Percentiles rank a stretch among this genome's conserved stretches.
phyloP scores from a whole-genome alignment of 2,888 invertebrate genomes.

The Ectropis crepuscularia region DNA sequence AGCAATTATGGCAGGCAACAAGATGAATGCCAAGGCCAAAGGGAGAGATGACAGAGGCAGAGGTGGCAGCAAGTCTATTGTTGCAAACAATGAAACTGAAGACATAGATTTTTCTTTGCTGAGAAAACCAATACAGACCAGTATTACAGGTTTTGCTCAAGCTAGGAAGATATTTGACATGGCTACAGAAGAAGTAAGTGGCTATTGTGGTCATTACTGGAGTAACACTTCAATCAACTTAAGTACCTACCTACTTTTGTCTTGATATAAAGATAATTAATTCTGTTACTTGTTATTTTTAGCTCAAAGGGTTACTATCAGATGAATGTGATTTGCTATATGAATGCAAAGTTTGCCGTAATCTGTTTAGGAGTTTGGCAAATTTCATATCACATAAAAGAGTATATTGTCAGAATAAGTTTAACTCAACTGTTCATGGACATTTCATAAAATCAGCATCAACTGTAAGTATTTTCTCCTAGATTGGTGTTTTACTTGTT shows the following conservation, averaged over 20 bases:
- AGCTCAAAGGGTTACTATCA: slow-evolving; percentile 90
- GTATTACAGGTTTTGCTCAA: slow-evolving; percentile 88
- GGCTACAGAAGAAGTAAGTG: slow-evolving; percentile 90
- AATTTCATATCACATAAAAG: slow-evolving; percentile 96
- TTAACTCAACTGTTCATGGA: slow-evolving; percentile 73
- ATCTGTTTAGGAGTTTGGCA: slow-evolving; percentile 93
- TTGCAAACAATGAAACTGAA: slow-evolving; percentile 65
- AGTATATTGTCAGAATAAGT: slow-evolving; percentile 89
- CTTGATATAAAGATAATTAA: neutral
- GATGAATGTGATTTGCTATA: slow-evolving; percentile 95
- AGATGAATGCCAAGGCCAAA: slow-evolving; percentile 71
- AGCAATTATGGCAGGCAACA: slow-evolving; percentile 73
- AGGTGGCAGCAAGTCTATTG: slow-evolving; percentile 57
- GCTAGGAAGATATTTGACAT: slow-evolving; percentile 89
- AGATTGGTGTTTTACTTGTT: neutral
- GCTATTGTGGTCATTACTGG: slow-evolving; percentile 6
- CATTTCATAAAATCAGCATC: slow-evolving; percentile 74
- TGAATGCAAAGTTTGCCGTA: slow-evolving; percentile 95
- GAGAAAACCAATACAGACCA: slow-evolving; percentile 88
- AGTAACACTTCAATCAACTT: neutral
- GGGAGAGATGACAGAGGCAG: slow-evolving; percentile 72
- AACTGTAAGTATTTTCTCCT: slow-evolving; percentile 64
- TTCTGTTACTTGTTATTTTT: slow-evolving; percentile 49
- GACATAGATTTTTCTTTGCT: slow-evolving; percentile 83
- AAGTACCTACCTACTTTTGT: neutral